These are phyloP conservation scores for Conopomorpha cramerella DNA, from an alignment of 1,140 invertebrate species.

Conservation along the genomic window DNA sequence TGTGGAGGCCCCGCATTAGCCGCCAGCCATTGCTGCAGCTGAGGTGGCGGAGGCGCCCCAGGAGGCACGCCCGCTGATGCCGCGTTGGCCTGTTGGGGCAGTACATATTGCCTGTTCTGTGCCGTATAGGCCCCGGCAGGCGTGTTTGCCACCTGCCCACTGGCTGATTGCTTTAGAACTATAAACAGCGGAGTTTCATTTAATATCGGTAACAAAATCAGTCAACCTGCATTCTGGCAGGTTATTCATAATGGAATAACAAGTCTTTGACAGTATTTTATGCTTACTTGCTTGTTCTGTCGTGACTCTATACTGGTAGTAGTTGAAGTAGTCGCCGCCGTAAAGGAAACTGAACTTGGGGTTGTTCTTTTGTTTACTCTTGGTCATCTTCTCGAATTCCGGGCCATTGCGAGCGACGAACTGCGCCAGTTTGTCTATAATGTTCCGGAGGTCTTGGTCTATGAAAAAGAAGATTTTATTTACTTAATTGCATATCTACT, in stretches of 20 bases:
- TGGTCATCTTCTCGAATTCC: constrained; percentile 97
- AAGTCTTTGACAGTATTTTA: too few species aligned
- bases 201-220: constrained; percentile 45
- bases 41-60: constrained; percentile 38
- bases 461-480: constrained; percentile 15
- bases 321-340: constrained; percentile 93
- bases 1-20: constrained; percentile 34
- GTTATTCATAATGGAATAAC: too few species aligned
- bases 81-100: constrained; percentile 55
- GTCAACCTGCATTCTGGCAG: constrained; percentile 34
- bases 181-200: constrained; percentile 59
- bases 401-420: constrained; percentile 98
- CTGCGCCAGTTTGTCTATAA: constrained; percentile 97
- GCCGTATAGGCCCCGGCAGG: constrained; percentile 54
- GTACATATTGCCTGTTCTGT: constrained; percentile 60
- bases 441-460: constrained; percentile 93
- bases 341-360: constrained; percentile 96
- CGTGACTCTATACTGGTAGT: constrained; percentile 95
- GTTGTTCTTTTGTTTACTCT: constrained; percentile 97
- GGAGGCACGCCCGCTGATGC: constrained; percentile 35
- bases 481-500: too few species aligned
- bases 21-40: constrained; percentile 52
- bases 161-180: constrained; percentile 60
- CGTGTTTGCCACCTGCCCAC: constrained; percentile 47
- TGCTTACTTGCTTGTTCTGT: constrained; percentile 86